These are phyloP conservation scores for Conops quadrifasciatus DNA, from an alignment of 2,888 invertebrate genomes.

Conservation along the genomic window DNA sequence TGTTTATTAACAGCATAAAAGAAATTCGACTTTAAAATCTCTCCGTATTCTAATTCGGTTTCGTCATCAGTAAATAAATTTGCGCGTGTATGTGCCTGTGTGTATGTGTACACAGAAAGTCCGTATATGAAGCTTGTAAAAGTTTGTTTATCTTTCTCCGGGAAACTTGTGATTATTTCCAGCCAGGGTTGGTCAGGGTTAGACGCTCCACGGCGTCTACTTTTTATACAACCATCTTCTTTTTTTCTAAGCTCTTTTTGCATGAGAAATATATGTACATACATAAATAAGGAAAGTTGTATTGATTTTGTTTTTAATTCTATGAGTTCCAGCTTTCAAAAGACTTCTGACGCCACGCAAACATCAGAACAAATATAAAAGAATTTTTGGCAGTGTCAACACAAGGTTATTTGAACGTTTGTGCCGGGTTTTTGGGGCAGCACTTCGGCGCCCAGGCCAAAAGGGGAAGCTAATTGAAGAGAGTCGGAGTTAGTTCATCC, in stretches of 20 bases:
- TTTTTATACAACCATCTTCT: background rate
- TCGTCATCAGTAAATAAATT: background rate
- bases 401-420: conserved; percentile 29
- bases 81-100: background rate
- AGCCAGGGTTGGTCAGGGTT: background rate
- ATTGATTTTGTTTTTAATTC: conserved; percentile 12
- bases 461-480: background rate
- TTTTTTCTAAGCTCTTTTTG: background rate
- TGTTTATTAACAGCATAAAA: background rate
- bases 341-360: conserved; percentile 34
- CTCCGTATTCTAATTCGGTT: too few relatives aligned
- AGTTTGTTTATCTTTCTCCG: background rate
- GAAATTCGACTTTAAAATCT: too few relatives aligned
- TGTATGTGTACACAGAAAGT: background rate
- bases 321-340: conserved; percentile 3
- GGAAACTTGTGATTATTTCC: background rate
- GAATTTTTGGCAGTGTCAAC: conserved; percentile 12
- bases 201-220: background rate
- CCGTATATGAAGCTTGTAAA: background rate
- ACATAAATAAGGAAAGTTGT: background rate
- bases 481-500: too few relatives aligned
- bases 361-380: conserved; percentile 17
- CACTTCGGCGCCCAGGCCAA: background rate
- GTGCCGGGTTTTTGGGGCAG: background rate
- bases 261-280: background rate